phyloP scores from a whole-genome alignment of 92 coral and sea anemone genomes.

The Anthopleura xanthogrammica region DNA sequence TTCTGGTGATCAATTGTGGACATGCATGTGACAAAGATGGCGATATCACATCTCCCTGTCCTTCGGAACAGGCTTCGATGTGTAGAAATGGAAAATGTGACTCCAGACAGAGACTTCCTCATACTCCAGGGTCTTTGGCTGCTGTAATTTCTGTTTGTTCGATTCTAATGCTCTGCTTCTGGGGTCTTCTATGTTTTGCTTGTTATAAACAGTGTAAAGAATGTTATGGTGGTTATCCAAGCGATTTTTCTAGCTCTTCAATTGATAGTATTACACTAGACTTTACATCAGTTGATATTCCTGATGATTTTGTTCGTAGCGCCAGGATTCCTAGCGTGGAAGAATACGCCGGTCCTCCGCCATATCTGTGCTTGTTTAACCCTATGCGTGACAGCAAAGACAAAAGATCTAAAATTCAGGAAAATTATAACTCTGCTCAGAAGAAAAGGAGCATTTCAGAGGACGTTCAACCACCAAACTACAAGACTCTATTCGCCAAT shows the following conservation, averaged over 20 bases:
- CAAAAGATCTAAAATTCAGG: neutral
- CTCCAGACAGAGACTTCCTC: neutral
- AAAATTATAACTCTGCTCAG: neutral
- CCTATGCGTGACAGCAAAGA: constrained; percentile 29
- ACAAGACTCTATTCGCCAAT: constrained; percentile 32
- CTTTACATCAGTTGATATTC: constrained; percentile 53
- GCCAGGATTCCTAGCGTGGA: constrained; percentile 44
- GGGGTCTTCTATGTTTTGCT: constrained; percentile 48
- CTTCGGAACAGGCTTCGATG: neutral
- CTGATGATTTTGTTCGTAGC: constrained; percentile 49
- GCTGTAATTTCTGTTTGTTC: constrained; percentile 52
- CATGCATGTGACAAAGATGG: neutral
- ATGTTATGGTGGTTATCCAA: constrained; percentile 5
- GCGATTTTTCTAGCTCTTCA: neutral
- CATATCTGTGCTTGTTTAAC: constrained; percentile 59
- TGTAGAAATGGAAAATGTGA: constrained; percentile 29
- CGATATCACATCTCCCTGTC: constrained; percentile 31
- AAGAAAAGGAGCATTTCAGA: neutral
- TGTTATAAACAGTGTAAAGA: constrained; percentile 54
- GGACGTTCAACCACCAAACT: constrained; percentile 37
- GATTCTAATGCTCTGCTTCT: constrained; percentile 52
- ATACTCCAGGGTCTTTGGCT: constrained; percentile 33
- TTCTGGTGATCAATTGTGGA: neutral
- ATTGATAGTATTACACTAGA: constrained; percentile 23
- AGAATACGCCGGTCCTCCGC: constrained; percentile 62